phyloP scores from a whole-genome alignment of 2,113 vertebrate species.

The Arothron firmamentum region DNA sequence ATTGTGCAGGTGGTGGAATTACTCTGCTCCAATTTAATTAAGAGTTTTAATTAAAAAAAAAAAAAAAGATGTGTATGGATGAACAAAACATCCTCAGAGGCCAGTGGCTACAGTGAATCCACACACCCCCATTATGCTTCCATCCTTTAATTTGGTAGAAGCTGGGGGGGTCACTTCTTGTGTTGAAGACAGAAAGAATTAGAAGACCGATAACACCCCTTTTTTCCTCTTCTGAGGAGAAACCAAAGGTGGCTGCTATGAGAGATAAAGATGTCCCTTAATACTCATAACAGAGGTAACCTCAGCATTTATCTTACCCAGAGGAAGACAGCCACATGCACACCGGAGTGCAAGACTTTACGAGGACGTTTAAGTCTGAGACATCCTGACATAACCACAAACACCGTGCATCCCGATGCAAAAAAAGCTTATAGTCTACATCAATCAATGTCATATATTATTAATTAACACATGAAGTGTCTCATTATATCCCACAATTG shows the following conservation, averaged over 20 bases:
- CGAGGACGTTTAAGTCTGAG: too few relatives aligned
- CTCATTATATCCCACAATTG: too few relatives aligned
- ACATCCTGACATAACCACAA: too few relatives aligned
- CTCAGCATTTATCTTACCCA: constrained; percentile 28
- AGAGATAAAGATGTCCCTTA: constrained; percentile 43
- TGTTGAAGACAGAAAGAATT: constrained; percentile 44
- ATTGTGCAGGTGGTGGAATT: constrained; percentile 7
- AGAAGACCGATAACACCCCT: constrained; percentile 43
- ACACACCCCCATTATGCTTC: constrained; percentile 8
- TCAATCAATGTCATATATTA: too few relatives aligned
- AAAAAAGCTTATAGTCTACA: too few relatives aligned
- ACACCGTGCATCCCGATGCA: too few relatives aligned
- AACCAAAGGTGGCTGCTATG: constrained; percentile 53
- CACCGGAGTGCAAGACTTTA: constrained; percentile 6
- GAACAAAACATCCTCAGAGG: constrained; percentile 39
- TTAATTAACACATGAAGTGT: too few relatives aligned
- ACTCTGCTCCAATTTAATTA: constrained; percentile 39
- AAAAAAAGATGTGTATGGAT: constrained; percentile 43
- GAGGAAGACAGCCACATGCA: constrained; percentile 7
- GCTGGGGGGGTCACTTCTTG: constrained; percentile 26
- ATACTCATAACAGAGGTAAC: constrained; percentile 32
- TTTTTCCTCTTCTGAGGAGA: constrained; percentile 33
- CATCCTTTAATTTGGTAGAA: constrained; percentile 18
- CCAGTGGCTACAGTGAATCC: constrained; percentile 36
- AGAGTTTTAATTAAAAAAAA: constrained; percentile 44